Evolutionary conservation across 1,140 invertebrate species (phyloP), one percentile per base, ranked within the genome.

Genomic region (Oryzaephilus surinamensis): DNA sequence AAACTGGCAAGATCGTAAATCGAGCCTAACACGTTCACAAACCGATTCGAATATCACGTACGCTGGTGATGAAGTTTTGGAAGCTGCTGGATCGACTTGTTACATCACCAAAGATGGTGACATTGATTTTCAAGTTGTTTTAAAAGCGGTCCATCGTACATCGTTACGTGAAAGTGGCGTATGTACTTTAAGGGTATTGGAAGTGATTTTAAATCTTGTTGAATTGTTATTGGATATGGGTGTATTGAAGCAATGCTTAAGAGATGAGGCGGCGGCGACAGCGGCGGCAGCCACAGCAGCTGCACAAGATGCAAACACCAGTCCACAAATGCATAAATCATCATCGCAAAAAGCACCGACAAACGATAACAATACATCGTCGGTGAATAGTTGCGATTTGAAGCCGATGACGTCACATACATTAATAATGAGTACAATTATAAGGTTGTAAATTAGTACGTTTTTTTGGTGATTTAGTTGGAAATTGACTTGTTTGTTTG

Each of bases 51-150:
- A 95, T 50, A 96, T 97, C 27, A 83, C 80, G 23, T 97, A 97
- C 56, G 68, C 72, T 4, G 73, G 77, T 1, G 81, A 84, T 47
- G 84, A 90, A 48, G 63, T 77, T 34, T 76, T 76, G 2, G 87
- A 95, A 67, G 89, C 88, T 1, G 76, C 90, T 0, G 96, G 94
- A 1, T 90, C 92, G 0, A 65, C 79, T 10, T 77, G 79, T 59
- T 99, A 97, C 51, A 96, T 98, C 17, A 95, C 92, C 17, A 81
- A 83, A 54, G 89, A 97, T 54, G 96, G 96, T 1, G 83, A 93
- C 55, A 80, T 99, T 26, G 87, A 96, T 63, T 77, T 89, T 44
- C 77, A 83, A 62, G 83, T 97, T 6, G 79, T 98, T 2, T 64
- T 99, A 10, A 88, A 90, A 71, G 89, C 84, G 3, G 75, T 96